phyloP scores from a whole-genome alignment of 2,797 vertebrate genomes.

The Pangasius mekongensis region DNA sequence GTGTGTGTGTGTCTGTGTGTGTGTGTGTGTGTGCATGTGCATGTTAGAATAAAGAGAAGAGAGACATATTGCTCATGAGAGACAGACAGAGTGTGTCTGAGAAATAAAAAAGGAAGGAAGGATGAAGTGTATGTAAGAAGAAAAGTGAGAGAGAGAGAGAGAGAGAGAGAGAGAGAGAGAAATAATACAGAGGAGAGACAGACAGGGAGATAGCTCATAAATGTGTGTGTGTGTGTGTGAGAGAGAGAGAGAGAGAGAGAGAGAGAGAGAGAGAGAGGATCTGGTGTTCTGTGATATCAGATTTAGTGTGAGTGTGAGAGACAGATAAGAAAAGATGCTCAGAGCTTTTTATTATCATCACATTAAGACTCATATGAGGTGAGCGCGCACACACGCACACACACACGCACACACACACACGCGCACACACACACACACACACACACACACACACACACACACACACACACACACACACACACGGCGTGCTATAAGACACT shows the following conservation, averaged over 20 bases:
- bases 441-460: neutral
- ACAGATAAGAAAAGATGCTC: slow-evolving; percentile 86
- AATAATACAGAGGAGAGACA: neutral
- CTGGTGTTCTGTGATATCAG: slow-evolving; percentile 88
- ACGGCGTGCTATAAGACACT: neutral
- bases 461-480: slow-evolving; percentile 6
- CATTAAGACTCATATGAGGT: slow-evolving; percentile 46
- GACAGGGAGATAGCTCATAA: slow-evolving; percentile 54
- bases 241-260: neutral
- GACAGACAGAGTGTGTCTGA: neutral
- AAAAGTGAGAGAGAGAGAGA: slow-evolving; percentile 24
- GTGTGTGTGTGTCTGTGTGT: slow-evolving; percentile 1
- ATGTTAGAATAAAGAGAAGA: neutral
- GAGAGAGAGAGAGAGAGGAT: slow-evolving; percentile 66
- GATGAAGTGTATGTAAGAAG: slow-evolving; percentile 15
- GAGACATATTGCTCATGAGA: neutral
- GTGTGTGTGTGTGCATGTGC: neutral
- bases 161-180: neutral
- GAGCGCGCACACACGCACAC: slow-evolving; percentile 1
- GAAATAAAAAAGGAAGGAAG: neutral
- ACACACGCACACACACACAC: neutral
- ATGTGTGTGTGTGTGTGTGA: slow-evolving; percentile 45
- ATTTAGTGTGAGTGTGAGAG: slow-evolving; percentile 84
- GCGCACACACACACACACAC: neutral
- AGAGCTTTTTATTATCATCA: slow-evolving; percentile 80